A percentile compares a stretch with the other conserved stretches of the same genome.
phyloP scores from a whole-genome alignment of 2,888 invertebrate species.

The Caradrina kadenii region DNA sequence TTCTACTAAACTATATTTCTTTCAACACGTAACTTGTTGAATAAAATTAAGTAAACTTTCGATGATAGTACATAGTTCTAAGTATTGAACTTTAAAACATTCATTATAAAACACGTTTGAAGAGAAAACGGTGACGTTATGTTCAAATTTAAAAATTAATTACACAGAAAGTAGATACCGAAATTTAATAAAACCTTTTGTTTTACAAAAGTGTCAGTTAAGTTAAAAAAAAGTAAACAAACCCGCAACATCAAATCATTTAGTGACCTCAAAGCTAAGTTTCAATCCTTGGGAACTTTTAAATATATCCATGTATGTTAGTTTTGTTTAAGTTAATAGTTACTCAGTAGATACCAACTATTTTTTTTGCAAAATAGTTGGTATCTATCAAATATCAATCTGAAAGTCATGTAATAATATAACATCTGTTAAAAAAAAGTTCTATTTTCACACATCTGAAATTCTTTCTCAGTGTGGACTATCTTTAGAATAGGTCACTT shows the following conservation, averaged over 20 bases:
- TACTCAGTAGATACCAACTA: background rate
- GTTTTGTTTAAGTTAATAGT: background rate
- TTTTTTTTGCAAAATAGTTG: constrained; percentile 5
- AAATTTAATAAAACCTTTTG: background rate
- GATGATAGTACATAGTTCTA: background rate
- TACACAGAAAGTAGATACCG: background rate
- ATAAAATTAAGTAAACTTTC: constrained; percentile 45
- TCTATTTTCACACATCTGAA: constrained; percentile 41
- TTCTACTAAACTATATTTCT: constrained; percentile 7
- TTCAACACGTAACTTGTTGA: constrained; percentile 16
- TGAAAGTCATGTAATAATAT: constrained; percentile 11
- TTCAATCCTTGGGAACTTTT: background rate
- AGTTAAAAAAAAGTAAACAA: constrained; percentile 17
- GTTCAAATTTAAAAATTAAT: background rate
- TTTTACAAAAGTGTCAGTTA: background rate
- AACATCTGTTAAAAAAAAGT: constrained; percentile 22
- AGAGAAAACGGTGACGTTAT: background rate
- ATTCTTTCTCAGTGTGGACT: constrained; percentile 29
- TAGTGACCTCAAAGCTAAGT: background rate
- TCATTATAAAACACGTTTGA: background rate
- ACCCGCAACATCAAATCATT: constrained; percentile 8
- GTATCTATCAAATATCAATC: constrained; percentile 1
- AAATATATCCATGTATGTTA: background rate
- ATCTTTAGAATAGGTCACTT: constrained; percentile 36
- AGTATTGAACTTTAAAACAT: background rate